Evolutionary conservation across 2,888 invertebrate species (phyloP).

Genomic region (Philopedon plagiatum): DNA sequence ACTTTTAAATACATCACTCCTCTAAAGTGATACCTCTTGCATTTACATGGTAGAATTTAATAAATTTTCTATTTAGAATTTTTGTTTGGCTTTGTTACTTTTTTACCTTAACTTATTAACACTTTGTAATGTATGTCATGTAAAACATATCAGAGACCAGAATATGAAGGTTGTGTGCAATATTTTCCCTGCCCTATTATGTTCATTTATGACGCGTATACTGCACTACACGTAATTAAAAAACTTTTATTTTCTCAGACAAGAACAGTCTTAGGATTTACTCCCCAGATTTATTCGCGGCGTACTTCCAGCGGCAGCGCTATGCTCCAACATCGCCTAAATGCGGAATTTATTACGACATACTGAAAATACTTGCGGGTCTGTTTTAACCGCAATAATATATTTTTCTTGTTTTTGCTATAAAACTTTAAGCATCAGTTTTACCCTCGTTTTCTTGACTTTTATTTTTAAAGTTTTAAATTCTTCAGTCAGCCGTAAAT

Average conservation of each 20-base stretch:
- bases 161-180: no score
- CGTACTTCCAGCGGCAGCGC: slow-evolving; percentile 21
- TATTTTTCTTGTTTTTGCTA: slow-evolving; percentile 22
- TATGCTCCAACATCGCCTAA: slow-evolving; percentile 28
- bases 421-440: slow-evolving; percentile 23
- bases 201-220: no score
- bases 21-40: no score
- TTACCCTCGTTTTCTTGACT: slow-evolving; percentile 19
- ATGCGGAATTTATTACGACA: slow-evolving; percentile 29
- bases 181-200: no score
- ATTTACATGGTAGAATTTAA: no score
- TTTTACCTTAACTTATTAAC: no score
- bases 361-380: slow-evolving; percentile 31
- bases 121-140: no score
- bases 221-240: background rate
- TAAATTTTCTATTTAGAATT: no score
- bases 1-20: no score
- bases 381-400: slow-evolving; percentile 33
- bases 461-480: slow-evolving; percentile 11
- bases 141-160: no score
- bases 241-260: slow-evolving; percentile 1
- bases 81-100: no score
- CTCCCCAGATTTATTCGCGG: slow-evolving; percentile 10
- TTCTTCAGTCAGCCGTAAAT: slow-evolving; percentile 1
- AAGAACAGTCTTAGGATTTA: slow-evolving; percentile 12